Base-by-base conservation (phyloP, 2,113 vertebrate species). In the Ctenomys sociabilis region DNA sequence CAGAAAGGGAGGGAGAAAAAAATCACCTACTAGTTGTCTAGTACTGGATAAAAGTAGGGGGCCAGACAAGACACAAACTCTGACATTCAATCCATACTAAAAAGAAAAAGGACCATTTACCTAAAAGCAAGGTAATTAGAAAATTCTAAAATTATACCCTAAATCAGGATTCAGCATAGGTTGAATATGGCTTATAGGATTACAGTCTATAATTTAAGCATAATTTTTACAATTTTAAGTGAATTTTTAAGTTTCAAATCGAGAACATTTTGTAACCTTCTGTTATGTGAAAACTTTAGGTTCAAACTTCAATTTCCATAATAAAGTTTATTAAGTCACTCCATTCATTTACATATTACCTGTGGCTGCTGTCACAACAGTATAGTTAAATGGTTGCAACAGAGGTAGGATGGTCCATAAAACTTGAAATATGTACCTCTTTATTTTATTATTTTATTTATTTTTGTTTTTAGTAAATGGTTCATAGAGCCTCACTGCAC, bases 1-100 rank as follows among this genome's bases (percentile, higher is more conserved):
- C 89, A 37, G 72, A 72, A 32, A 68, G 32, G 24, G 49, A 9
- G 14, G 40, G 54, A n/a, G 43, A 35, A 13, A 13, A 52, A 83
- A 75, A 82, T 82, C 45, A 75, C 9, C 49, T 59, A 54, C 68
- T 85, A 19, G 40, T 80, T 83, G 95, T 84, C 75, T 85, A 95
- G 10, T 93, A 83, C 13, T 83, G 26, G 24, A 54, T 77, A 54
- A 63, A 92, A 30, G 75, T 84, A 68, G 66, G 49, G 24, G 57
- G 40, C 16, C 21, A 57, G 54, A 57, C 54, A 91, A 59, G 61
- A 88, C 30, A 85, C 52, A 75, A 95, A 95, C 7, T 26, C 30
- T 91, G 37, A 94, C n/a, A 93, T 49, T 94, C 7, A 95, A 84
- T 92, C 21, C 30, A 32, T 88, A 80, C 21, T 95, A 84, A 82